A percentile compares a stretch with the other conserved stretches of the same genome.
phyloP scores from a whole-genome alignment of 1,140 invertebrate genomes.

The Drosophila baimaii region DNA sequence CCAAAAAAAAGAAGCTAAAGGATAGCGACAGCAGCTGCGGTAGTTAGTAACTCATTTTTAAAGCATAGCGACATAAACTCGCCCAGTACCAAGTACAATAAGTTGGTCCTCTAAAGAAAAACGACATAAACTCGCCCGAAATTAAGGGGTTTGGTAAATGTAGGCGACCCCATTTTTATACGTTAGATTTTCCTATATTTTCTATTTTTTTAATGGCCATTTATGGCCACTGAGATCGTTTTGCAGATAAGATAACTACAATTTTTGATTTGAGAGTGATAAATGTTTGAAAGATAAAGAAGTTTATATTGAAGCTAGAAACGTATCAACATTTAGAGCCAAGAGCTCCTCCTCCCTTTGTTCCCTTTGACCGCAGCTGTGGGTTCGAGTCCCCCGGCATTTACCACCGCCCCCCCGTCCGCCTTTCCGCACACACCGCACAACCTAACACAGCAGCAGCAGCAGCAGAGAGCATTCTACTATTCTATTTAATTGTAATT shows the following conservation, averaged over 20 bases:
- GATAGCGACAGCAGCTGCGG: slow-evolving; percentile 32
- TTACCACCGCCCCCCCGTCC: slow-evolving; percentile 27
- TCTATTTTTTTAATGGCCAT: neutral
- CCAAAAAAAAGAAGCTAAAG: slow-evolving; percentile 10
- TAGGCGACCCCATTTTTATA: neutral
- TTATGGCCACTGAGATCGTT: slow-evolving; percentile 2
- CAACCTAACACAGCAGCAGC: slow-evolving; percentile 8
- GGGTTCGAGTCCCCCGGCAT: neutral
- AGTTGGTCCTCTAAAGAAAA: too few species aligned
- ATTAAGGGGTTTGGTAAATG: too few species aligned
- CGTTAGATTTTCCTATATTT: neutral
- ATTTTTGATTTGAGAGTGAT: neutral
- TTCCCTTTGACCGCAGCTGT: slow-evolving; percentile 10
- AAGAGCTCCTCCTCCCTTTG: too few species aligned
- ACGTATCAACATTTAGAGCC: too few species aligned
- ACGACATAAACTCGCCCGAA: too few species aligned
- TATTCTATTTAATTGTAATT: slow-evolving; percentile 32
- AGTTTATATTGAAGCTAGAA: too few species aligned
- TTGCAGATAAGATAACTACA: neutral
- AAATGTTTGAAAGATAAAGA: neutral
- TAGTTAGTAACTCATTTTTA: slow-evolving; percentile 3
- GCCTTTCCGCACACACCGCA: slow-evolving; percentile 11
- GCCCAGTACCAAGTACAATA: too few species aligned
- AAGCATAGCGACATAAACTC: too few species aligned
- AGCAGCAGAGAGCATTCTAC: slow-evolving; percentile 21